Evolutionary conservation across 1,140 invertebrate genomes (phyloP), one percentile per base, ranked within the genome.

Genomic region (Neodiprion lecontei): DNA sequence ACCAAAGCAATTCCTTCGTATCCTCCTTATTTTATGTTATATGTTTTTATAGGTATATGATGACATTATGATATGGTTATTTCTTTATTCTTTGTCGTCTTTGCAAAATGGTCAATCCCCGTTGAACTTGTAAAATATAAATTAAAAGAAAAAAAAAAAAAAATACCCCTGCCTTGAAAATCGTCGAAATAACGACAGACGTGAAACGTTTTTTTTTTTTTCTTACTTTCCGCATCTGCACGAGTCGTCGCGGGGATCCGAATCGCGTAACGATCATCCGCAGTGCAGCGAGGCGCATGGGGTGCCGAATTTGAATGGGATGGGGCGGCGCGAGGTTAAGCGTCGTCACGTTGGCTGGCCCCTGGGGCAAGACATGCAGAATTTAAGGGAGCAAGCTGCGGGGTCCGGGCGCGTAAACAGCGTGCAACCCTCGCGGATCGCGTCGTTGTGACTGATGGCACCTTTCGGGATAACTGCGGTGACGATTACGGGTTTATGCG

Each of bases 401-500:
- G 81, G 78, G 77, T 82, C 78, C 81, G 80, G 75, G 78, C 75
- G 76, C 80, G 79, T 61, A 61, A 61, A 61, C 53, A 82, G 80
- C 78, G 83, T 76, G 73, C 77, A 82, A 82, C 79, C 82, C 79
- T 80, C 78, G 79, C 76, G 75, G 79, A 83, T 82, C 79, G 75
- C 77, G 81, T 79, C 80, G 71, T 72, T 70, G 77, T 87, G 85
- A 88, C 82, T 86, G 83, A 88, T 88, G 86, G 81, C 82, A 82
- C 76, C 81, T 86, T 81, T 77, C 86, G 84, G 80, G 28, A 40
- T 1, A 40, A 40, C 28, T 40, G 28, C 28, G 28, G 28, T 40
- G 28, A 40, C 28, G 28, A 40, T 40, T 40, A 40, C 28, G 28
- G 2, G 28, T 40, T 40, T 40, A 40, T 40, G 28, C 28, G 28